These are phyloP conservation scores for Zaprionus ornatus DNA, from an alignment of 1,140 invertebrate species.

Conservation along the genomic window DNA sequence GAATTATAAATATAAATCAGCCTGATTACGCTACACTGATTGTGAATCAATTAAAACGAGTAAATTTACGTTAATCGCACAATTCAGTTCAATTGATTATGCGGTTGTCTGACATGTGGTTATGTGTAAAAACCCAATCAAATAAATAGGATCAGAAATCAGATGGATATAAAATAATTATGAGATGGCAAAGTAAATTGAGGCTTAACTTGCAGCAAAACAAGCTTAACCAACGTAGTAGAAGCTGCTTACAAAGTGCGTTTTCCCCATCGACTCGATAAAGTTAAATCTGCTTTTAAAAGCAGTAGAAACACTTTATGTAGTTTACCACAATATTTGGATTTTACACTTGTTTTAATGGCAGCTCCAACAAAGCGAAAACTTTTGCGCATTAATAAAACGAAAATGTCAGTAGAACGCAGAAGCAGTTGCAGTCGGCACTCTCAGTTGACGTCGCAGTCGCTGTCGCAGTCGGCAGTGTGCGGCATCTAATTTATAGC, in stretches of 20 bases:
- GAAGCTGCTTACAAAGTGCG: neutral
- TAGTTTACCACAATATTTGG: constrained; percentile 2
- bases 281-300: constrained; percentile 1
- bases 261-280: neutral
- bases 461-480: neutral
- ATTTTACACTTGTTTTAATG: constrained; percentile 10
- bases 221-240: neutral
- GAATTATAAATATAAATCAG: neutral
- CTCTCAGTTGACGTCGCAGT: neutral
- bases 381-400: constrained; percentile 13
- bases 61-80: constrained; percentile 2
- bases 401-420: constrained; percentile 22
- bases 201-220: neutral
- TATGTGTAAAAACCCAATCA: neutral
- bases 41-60: neutral
- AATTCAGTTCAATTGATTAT: neutral
- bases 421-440: neutral
- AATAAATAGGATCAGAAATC: neutral
- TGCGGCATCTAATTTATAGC: constrained; percentile 72
- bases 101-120: neutral
- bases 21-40: neutral
- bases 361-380: neutral
- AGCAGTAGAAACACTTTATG: neutral
- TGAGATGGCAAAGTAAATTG: neutral
- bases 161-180: constrained; percentile 3